phyloP scores from a whole-genome alignment of 2,797 vertebrate genomes.

The Morus bassanus region DNA sequence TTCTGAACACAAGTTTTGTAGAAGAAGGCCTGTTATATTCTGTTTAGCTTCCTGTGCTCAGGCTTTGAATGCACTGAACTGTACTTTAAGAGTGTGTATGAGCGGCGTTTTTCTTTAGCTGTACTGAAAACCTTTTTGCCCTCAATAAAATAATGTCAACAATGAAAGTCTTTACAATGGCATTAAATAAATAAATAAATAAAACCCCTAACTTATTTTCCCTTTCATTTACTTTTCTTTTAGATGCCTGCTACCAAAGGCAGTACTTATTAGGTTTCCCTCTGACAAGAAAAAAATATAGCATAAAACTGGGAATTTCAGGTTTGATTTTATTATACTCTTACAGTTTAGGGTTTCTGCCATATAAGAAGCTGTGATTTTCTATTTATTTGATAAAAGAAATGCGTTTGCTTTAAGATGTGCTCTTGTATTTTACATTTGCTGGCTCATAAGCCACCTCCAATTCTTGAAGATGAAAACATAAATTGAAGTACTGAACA shows the following conservation, averaged over 20 bases:
- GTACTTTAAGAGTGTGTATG: background rate
- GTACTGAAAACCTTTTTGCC: background rate
- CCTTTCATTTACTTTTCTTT: constrained; percentile 45
- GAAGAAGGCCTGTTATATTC: background rate
- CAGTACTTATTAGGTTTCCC: constrained; percentile 32
- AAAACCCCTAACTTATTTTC: background rate
- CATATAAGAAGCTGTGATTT: constrained; percentile 47
- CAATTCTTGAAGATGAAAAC: constrained; percentile 58
- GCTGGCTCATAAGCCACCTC: constrained; percentile 28
- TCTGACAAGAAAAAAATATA: constrained; percentile 40
- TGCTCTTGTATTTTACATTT: constrained; percentile 55
- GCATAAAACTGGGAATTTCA: constrained; percentile 48
- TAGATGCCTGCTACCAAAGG: constrained; percentile 15
- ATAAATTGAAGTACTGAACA: constrained; percentile 46
- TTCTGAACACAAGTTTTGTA: background rate
- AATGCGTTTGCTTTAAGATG: constrained; percentile 56
- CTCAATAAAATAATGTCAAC: background rate
- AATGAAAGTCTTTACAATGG: background rate
- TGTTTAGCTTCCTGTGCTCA: background rate
- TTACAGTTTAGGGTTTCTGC: constrained; percentile 15
- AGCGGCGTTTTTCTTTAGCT: background rate
- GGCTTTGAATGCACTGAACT: background rate
- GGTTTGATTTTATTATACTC: constrained; percentile 45
- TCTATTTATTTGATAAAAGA: constrained; percentile 57
- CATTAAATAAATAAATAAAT: background rate